Evolutionary conservation across 2,888 invertebrate species (phyloP).

Genomic region (Bombylius discolor): DNA sequence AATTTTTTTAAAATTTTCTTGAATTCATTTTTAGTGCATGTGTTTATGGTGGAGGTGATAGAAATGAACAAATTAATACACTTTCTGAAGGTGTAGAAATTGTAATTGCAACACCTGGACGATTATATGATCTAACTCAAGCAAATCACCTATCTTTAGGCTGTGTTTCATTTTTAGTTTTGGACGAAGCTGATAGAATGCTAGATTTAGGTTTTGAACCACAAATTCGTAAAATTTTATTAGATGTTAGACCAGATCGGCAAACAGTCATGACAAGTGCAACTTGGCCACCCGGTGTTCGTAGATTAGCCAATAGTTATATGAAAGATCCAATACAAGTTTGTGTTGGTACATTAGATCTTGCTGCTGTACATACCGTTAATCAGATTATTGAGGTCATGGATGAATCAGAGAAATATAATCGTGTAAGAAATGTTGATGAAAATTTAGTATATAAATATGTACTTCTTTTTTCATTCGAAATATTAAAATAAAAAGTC

Average conservation of each 20-base stretch:
- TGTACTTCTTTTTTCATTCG: too few relatives aligned
- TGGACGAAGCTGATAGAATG: constrained; percentile 90
- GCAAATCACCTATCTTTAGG: constrained; percentile 58
- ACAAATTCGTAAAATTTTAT: constrained; percentile 70
- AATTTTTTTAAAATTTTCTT: background rate
- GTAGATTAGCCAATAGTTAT: constrained; percentile 71
- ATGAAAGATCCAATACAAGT: constrained; percentile 84
- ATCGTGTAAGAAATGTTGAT: constrained; percentile 12
- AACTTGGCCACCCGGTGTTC: constrained; percentile 85
- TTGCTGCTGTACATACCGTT: constrained; percentile 82
- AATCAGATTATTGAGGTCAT: constrained; percentile 65
- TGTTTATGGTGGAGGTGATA: constrained; percentile 80
- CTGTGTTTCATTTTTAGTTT: constrained; percentile 71
- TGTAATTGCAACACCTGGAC: constrained; percentile 88
- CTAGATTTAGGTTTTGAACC: constrained; percentile 79
- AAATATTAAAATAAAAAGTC: too few relatives aligned
- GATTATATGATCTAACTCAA: constrained; percentile 78
- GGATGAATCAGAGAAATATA: constrained; percentile 54
- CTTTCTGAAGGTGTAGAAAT: constrained; percentile 79
- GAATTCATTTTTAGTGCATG: constrained; percentile 48
- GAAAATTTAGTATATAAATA: too few relatives aligned
- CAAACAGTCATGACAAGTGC: constrained; percentile 97
- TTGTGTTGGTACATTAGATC: constrained; percentile 74
- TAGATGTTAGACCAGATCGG: constrained; percentile 71
- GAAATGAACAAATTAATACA: constrained; percentile 61